These are phyloP conservation scores for Myotis lucifugus DNA, from an alignment of 2,113 vertebrate species.

Conservation along the genomic window DNA sequence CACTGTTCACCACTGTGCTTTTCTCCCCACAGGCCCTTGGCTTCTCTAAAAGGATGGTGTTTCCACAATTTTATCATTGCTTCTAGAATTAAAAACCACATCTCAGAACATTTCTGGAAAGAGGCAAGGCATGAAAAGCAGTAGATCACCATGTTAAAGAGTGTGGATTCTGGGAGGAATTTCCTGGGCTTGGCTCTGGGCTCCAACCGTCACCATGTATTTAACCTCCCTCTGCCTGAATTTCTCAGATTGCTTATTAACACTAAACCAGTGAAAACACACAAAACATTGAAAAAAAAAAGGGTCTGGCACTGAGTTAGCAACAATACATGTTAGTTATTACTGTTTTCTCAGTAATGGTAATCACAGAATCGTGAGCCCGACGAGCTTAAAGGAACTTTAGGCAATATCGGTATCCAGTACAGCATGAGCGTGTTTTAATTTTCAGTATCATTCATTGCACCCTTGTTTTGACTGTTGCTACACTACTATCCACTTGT, in stretches of 20 bases:
- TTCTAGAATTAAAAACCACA: not conserved
- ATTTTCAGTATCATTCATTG: not conserved
- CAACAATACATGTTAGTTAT: not conserved
- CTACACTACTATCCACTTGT: not conserved
- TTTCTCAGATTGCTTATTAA: not conserved
- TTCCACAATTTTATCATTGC: not conserved
- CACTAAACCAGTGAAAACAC: not conserved
- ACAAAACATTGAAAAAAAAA: not conserved
- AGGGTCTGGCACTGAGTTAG: not conserved
- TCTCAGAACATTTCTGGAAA: not conserved
- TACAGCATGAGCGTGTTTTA: not conserved
- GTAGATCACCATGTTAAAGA: fast-evolving
- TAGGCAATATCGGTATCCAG: not conserved
- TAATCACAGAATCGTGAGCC: not conserved
- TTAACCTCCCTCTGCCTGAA: not conserved
- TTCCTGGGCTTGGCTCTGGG: not conserved
- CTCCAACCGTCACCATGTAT: not conserved
- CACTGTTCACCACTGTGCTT: not conserved
- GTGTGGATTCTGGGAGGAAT: not conserved
- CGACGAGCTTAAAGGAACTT: not conserved
- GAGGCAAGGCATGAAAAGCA: not conserved
- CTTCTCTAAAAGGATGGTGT: not conserved
- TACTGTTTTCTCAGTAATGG: not conserved
- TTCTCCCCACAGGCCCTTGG: not conserved
- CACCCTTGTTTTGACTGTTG: not conserved